Conservation (phyloP, 2,113 vertebrate genomes). For the Anser brachyrhynchus region DNA sequence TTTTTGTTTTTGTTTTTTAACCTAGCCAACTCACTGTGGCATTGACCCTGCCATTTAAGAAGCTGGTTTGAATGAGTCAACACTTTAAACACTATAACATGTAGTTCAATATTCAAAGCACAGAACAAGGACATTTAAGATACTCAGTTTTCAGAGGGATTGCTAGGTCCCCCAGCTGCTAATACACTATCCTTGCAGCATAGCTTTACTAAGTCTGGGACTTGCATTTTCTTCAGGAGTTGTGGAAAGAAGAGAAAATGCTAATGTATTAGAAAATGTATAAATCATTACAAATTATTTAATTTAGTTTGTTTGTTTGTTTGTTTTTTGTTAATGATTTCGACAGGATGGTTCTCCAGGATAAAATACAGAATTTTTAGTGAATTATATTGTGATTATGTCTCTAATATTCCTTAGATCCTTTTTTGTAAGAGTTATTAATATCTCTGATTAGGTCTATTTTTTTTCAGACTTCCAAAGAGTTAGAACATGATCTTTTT, state of each 20-base stretch:
- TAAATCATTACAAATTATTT: background rate
- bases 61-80: slow-evolving; percentile 10
- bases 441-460: background rate
- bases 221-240: background rate
- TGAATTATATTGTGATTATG: background rate
- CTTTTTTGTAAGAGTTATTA: background rate
- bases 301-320: background rate
- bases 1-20: slow-evolving; percentile 43
- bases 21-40: background rate
- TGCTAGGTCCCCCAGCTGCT: background rate
- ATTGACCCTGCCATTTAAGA: slow-evolving; percentile 19
- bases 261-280: background rate
- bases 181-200: background rate
- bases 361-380: background rate
- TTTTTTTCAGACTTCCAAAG: background rate
- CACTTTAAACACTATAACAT: background rate
- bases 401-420: background rate
- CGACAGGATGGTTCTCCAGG: background rate
- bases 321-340: background rate
- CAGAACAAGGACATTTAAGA: background rate
- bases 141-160: background rate
- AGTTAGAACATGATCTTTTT: background rate
- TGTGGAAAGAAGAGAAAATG: background rate
- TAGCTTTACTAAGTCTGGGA: background rate
- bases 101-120: background rate